Base-by-base conservation (phyloP, 1,140 invertebrate genomes). In the Cydia fagiglandana region DNA sequence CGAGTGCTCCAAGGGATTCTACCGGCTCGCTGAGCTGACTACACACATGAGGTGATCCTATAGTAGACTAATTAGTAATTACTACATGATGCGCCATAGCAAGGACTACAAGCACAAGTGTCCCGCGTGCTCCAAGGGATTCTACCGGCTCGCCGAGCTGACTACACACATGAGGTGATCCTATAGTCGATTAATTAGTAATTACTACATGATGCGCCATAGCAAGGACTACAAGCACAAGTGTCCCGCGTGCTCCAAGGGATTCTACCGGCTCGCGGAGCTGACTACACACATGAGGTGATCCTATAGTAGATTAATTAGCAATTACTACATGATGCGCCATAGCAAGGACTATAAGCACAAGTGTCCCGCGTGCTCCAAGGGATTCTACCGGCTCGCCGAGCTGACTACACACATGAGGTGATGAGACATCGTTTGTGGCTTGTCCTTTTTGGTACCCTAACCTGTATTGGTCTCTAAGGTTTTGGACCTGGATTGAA, bases 1-100 rank as follows among this genome's bases (percentile, higher is more conserved):
- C 53, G 93, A 94, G 1, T 96, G 95, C 76, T 94, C 94, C 1
- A 95, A 94, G 83, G 95, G 95, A 0, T 96, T 95, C 81, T 95
- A 95, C 53, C 92, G 95, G 73, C 93, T 93, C 2, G 94, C 94
- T 64, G 95, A 96, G 45, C 88, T 93, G 15, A 83, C 73, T 47
- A 7, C 7, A 47, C 45, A 47, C 45, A 0, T 47, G 45, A 13
- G 45, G 45, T 47, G 45, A 47, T 15, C 24, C 2, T 45, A 45
- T 45, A 45, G 38, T 45, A 12, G 9, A 45, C 41, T 41, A 41
- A 30, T 30, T 30, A 30, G 30, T 30, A 30, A 30, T 30, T 30
- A 30, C 30, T 30, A 96, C 68, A 89, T 95, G 85, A 93, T 94
- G 10, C 84, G 95, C 41, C 95, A 96, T 79, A 94, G 93, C 0